Evolutionary conservation across 2,797 vertebrate species (phyloP), one percentile per base, ranked within the genome.

Genomic region (Podarcis siculus): DNA sequence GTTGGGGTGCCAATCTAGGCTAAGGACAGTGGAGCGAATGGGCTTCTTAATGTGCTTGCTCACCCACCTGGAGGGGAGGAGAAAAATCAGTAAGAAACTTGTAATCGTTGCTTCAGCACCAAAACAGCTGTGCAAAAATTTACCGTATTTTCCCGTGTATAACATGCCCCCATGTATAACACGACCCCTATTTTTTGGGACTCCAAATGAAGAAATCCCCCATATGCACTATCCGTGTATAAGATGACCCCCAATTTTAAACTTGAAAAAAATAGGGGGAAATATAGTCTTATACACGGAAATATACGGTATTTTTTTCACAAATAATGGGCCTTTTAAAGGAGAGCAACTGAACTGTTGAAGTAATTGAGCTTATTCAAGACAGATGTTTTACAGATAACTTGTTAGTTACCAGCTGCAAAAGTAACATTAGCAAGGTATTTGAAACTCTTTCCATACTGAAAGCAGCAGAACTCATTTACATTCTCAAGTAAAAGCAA

Each of bases 31-130:
- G 92, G 99, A 99, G 92, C 99, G 99, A 91, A 99, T 98, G 0
- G 99, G 99, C 93, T 99, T 99, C 93, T 99, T 99, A 95, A 99
- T 99, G 96, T 99, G 99, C 96, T 99, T 99, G 96, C 99, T 99
- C 89, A 99, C 99, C 99, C 99, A 99, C 99, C 99, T 99, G 66
- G 80, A 89, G 82, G 10, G 72, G 89, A 69, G 3, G 83, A 91
- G 67, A 91, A 84, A 75, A 0, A 75, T 25, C 39, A 82, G 32
- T 6, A 49, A 69, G 10, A 42, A 37, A 55, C 27, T 2, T 12
- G 13, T 21, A 45, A 64, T 35, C 55, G 3, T 55, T 45, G 30
- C 19, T 25, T 8, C 8, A 8, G 2, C 77, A 35, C 15, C 0
- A 13, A 13, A 27, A 32, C 84, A 30, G 2, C 19, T 35, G 7